These are phyloP conservation scores for Dendroctonus ponderosae DNA, from an alignment of 1,140 invertebrate species.

Conservation along the genomic window DNA sequence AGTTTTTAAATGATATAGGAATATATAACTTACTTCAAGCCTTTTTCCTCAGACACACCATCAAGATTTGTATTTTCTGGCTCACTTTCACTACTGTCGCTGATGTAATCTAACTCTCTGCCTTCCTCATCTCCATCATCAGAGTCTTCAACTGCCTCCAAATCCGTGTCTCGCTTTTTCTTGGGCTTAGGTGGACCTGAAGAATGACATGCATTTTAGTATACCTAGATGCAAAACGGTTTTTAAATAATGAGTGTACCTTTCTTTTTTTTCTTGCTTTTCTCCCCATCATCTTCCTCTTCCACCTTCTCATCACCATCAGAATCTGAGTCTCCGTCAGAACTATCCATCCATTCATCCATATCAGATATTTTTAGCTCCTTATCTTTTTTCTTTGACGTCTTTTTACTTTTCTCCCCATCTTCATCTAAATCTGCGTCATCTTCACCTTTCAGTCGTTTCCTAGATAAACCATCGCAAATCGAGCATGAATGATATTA, in stretches of 20 bases:
- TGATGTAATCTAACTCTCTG: conserved; percentile 83
- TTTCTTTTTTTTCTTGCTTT: conserved; percentile 47
- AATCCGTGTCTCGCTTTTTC: conserved; percentile 75
- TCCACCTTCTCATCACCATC: conserved; percentile 62
- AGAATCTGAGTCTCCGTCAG: conserved; percentile 71
- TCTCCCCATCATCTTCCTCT: conserved; percentile 65
- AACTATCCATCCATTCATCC: conserved; percentile 87
- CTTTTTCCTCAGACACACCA: conserved; percentile 84
- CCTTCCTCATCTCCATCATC: conserved; percentile 96
- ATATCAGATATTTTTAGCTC: conserved; percentile 88
- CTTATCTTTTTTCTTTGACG: conserved; percentile 37
- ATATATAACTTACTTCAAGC: conserved; percentile 57
- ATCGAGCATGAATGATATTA: neutral
- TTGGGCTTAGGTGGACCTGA: conserved; percentile 59
- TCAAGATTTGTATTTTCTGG: conserved; percentile 61
- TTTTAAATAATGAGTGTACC: conserved; percentile 4
- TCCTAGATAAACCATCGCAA: conserved; percentile 9
- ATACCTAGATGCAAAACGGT: neutral
- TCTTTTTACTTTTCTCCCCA: conserved; percentile 57
- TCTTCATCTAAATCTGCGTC: conserved; percentile 74
- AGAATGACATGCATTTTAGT: neutral
- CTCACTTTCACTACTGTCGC: conserved; percentile 79
- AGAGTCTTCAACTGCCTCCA: conserved; percentile 91
- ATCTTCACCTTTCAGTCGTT: conserved; percentile 64
- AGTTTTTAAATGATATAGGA: neutral